These are phyloP conservation scores for Protodeltote pygarga DNA, from an alignment of 2,888 invertebrate genomes.

Conservation along the genomic window DNA sequence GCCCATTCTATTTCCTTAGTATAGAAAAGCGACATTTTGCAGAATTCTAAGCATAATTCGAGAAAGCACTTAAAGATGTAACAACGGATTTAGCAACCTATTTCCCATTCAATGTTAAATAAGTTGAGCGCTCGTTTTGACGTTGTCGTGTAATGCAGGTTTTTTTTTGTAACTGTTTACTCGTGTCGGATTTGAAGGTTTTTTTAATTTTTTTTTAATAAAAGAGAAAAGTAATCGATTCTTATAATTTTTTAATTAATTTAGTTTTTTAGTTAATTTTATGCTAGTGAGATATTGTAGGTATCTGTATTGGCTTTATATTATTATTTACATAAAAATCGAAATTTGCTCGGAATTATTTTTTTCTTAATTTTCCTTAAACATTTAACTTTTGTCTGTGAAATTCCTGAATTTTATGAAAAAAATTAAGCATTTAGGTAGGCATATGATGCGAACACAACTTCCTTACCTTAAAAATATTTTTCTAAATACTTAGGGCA, in stretches of 20 bases:
- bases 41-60: background rate
- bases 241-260: background rate
- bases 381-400: too few relatives aligned
- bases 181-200: background rate
- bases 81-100: background rate
- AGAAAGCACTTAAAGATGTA: slow-evolving; percentile 1
- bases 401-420: too few relatives aligned
- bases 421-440: too few relatives aligned
- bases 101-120: slow-evolving; percentile 9
- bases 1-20: background rate
- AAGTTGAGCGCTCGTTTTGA: background rate
- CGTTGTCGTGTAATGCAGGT: slow-evolving; percentile 1
- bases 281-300: too few relatives aligned
- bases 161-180: slow-evolving; percentile 2
- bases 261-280: too few relatives aligned
- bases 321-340: too few relatives aligned
- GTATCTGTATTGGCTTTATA: too few relatives aligned
- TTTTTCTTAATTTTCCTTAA: too few relatives aligned
- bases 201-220: slow-evolving; percentile 1
- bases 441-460: too few relatives aligned
- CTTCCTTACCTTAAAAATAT: too few relatives aligned
- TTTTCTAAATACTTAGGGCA: too few relatives aligned
- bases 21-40: background rate
- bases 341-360: too few relatives aligned
- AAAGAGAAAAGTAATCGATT: background rate